These are phyloP conservation scores for Amiota minor DNA, from an alignment of 2,888 invertebrate genomes.

Conservation along the genomic window DNA sequence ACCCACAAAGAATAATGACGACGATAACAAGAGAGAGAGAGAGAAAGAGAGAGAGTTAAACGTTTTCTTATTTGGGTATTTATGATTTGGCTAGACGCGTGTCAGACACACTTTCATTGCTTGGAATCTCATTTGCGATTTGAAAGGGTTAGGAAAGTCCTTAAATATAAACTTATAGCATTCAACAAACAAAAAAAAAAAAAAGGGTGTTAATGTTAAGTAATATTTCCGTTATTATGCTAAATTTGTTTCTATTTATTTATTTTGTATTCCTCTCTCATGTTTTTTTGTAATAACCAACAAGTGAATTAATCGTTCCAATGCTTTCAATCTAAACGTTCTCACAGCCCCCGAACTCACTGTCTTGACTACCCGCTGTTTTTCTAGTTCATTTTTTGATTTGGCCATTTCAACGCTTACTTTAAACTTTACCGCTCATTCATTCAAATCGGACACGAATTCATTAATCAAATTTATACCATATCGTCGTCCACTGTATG, in stretches of 20 bases:
- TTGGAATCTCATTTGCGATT: no score
- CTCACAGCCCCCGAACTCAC: neutral
- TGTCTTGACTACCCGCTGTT: constrained; percentile 13
- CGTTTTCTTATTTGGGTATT: constrained; percentile 44
- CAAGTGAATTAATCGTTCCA: neutral
- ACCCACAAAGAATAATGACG: constrained; percentile 22
- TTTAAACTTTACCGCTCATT: constrained; percentile 28
- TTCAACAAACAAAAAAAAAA: neutral
- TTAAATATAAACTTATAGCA: no score
- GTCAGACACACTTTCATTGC: constrained; percentile 55
- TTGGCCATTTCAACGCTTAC: constrained; percentile 31
- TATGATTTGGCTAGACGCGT: constrained; percentile 54
- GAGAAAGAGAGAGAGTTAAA: constrained; percentile 28
- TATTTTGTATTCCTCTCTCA: constrained; percentile 6
- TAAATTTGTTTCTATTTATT: constrained; percentile 46
- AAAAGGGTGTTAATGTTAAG: constrained; percentile 57
- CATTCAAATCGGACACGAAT: constrained; percentile 30
- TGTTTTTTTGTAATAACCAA: neutral
- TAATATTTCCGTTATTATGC: constrained; percentile 60
- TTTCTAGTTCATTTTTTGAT: constrained; percentile 33
- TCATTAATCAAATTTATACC: constrained; percentile 54
- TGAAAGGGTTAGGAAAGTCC: no score
- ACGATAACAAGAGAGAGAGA: no score
- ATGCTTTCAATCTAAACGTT: neutral
- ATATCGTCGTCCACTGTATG: constrained; percentile 15